Base-by-base conservation (phyloP, 2,888 invertebrate genomes). In the Eupithecia centaureata region DNA sequence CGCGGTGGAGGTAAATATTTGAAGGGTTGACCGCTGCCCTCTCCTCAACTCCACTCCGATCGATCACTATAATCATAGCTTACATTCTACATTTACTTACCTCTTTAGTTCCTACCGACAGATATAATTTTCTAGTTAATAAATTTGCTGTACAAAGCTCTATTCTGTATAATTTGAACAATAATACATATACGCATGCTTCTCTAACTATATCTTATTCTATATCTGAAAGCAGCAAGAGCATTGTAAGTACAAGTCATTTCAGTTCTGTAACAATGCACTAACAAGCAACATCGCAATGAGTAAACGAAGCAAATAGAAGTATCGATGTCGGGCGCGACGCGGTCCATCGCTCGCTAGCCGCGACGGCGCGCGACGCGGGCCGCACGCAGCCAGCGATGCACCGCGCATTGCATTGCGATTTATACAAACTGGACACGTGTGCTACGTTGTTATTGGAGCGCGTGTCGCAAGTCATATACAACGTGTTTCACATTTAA, bases 1-100 rank as follows among this genome's bases (percentile, higher is more conserved):
- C 82, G 80, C 75, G 75, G 76, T 79, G 72, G 78, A n/a, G n/a
- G 84, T 83, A 81, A 86, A 86, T 82, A 85, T 86, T 86, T 82
- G 82, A 78, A 47, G 76, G 71, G 77, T 78, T 74, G 75, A 56
- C 54, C 28, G 28, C 28, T 15, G 5, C 81, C 54, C 8, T 30
- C 28, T n/a, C 8, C 81, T 81, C 82, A 79, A 83, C 81, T 77
- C 76, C 74, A 76, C 76, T 77, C 71, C 70, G 79, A 83, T 83
- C 79, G 82, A 83, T 83, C 82, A 74, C 28, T 64, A n/a, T n/a
- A 64, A 70, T 67, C 54, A 66, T 42, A 12, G 61, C 61, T 61
- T 52, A 60, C 5, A 22, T 22, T 47, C 65, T 42, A n/a, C 30
- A 27, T 38, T 56, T 38, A 63, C 62, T 51, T 32, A 52, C 18